Conservation (phyloP, 2,113 vertebrate genomes). For the Menidia beryllina region DNA sequence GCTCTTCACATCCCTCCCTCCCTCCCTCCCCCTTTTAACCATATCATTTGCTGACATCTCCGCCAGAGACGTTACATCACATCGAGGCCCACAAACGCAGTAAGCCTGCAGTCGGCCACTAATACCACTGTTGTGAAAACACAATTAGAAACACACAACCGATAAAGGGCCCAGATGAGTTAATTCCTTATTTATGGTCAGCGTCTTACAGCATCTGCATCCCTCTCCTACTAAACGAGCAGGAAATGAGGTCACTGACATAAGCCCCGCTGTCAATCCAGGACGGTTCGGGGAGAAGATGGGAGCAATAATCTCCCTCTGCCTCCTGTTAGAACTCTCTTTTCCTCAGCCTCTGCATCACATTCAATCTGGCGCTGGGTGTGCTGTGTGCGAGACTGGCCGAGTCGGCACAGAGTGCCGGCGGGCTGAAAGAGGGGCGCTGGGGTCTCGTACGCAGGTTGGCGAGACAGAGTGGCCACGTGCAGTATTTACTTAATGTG, state of each 20-base stretch:
- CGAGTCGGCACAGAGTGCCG: constrained; percentile 25
- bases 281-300: constrained; percentile 56
- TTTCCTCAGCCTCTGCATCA: constrained; percentile 23
- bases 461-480: constrained; percentile 27
- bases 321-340: constrained; percentile 46
- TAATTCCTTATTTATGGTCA: constrained; percentile 3
- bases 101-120: constrained; percentile 20
- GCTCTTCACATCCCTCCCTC: constrained; percentile 4
- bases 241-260: constrained; percentile 70
- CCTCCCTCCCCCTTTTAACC: constrained; percentile 10
- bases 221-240: constrained; percentile 31
- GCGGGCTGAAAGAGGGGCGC: constrained; percentile 10
- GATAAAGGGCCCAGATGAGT: constrained; percentile 11
- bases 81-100: constrained; percentile 26
- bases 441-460: constrained; percentile 3
- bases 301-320: constrained; percentile 60
- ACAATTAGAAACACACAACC: neutral
- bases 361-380: constrained; percentile 40
- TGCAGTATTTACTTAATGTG: constrained; percentile 26
- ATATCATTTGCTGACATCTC: constrained; percentile 39
- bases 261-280: constrained; percentile 60
- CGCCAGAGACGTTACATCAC: constrained; percentile 47
- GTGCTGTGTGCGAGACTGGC: constrained; percentile 23
- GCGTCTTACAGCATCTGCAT: constrained; percentile 25
- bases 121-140: constrained; percentile 27